Percentiles rank a stretch among this genome's conserved stretches.
These are phyloP conservation scores for Mactromeris polynyma DNA, from an alignment of 2,888 invertebrate species.

Conservation along the genomic window DNA sequence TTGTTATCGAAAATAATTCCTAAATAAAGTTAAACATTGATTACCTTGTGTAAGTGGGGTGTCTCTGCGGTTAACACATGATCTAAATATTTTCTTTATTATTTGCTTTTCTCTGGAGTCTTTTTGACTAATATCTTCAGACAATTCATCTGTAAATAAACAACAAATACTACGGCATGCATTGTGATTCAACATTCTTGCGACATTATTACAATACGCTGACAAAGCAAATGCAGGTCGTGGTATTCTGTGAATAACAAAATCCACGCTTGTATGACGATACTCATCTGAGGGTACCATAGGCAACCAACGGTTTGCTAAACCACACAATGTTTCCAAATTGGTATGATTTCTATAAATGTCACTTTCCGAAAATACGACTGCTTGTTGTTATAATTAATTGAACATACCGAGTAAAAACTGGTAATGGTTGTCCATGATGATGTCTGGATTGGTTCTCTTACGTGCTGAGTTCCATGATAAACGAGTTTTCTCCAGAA, in stretches of 20 bases:
- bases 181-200: too few species aligned
- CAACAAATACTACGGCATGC: too few species aligned
- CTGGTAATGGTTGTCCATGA: conserved; percentile 68
- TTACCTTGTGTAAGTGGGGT: conserved; percentile 34
- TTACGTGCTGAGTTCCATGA: conserved; percentile 78
- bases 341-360: neutral
- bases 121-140: conserved; percentile 50
- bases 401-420: conserved; percentile 71
- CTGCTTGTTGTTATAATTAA: neutral
- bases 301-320: neutral
- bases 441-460: conserved; percentile 77
- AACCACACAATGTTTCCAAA: neutral
- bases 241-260: too few species aligned
- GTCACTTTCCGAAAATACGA: neutral
- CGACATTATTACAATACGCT: too few species aligned
- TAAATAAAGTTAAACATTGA: neutral
- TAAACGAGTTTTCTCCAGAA: conserved; percentile 68
- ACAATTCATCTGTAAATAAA: conserved; percentile 69
- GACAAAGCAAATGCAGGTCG: too few species aligned
- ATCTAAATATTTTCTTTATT: conserved; percentile 71
- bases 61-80: conserved; percentile 62
- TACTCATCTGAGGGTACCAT: too few species aligned
- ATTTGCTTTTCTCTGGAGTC: conserved; percentile 62
- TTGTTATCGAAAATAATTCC: neutral
- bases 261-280: too few species aligned